These are phyloP conservation scores for Linurgus olivaceus DNA, from an alignment of 2,797 vertebrate genomes.

Conservation along the genomic window DNA sequence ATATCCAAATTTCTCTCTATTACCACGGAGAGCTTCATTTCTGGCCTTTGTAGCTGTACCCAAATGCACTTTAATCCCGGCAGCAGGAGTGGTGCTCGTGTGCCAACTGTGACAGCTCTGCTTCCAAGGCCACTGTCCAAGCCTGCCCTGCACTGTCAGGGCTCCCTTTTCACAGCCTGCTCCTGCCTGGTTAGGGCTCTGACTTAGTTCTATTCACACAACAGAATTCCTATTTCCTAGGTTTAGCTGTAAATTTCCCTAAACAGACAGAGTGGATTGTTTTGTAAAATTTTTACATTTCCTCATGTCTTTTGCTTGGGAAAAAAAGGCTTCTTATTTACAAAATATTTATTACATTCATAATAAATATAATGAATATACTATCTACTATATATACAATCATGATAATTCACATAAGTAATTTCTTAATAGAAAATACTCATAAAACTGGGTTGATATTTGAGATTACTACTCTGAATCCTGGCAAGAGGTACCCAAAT, in stretches of 20 bases:
- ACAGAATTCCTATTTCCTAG: rapidly evolving
- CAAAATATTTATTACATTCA: neutral
- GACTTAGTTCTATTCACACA: rapidly evolving
- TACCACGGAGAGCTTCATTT: neutral
- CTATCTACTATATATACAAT: neutral
- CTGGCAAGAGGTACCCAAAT: neutral
- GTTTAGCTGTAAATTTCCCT: neutral
- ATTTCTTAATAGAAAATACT: neutral
- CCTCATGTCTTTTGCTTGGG: neutral
- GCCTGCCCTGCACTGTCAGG: neutral
- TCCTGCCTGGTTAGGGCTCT: neutral
- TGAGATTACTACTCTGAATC: neutral
- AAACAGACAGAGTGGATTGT: neutral
- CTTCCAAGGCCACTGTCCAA: neutral
- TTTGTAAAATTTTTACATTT: neutral
- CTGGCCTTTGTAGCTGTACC: neutral
- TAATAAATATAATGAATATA: neutral
- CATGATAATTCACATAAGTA: neutral
- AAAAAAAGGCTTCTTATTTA: neutral
- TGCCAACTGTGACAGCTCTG: neutral
- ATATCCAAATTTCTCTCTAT: neutral
- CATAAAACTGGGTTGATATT: neutral
- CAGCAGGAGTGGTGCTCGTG: neutral
- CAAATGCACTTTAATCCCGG: neutral
- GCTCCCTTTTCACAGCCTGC: neutral